A percentile compares a stretch with the other conserved stretches of the same genome.
Conservation (phyloP, 1,140 invertebrate genomes). For the Chelonus insularis region DNA sequence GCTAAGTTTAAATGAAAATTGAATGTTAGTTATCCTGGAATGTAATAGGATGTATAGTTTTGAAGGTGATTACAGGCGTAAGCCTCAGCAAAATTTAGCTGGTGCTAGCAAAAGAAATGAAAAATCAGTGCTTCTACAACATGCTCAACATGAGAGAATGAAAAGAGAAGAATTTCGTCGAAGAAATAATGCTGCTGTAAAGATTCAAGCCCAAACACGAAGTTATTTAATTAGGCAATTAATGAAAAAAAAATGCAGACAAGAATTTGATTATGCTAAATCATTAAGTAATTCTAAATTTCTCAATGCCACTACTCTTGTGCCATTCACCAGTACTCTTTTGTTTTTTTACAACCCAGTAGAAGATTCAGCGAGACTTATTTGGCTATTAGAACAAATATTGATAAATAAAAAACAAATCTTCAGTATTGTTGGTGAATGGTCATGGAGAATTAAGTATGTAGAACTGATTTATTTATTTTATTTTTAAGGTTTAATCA, state of each 20-base stretch:
- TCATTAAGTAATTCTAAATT: conserved; percentile 54
- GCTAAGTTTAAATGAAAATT: background rate
- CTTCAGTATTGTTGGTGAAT: conserved; percentile 60
- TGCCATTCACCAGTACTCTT: conserved; percentile 64
- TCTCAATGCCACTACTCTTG: conserved; percentile 60
- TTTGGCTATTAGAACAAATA: conserved; percentile 65
- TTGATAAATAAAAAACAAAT: conserved; percentile 65
- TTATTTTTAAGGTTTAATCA: too few species aligned
- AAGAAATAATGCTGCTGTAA: conserved; percentile 69
- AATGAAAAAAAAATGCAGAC: conserved; percentile 67
- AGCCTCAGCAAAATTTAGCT: conserved; percentile 86
- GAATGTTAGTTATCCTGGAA: background rate
- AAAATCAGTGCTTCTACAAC: conserved; percentile 75
- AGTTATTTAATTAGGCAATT: conserved; percentile 73
- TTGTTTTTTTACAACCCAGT: conserved; percentile 77
- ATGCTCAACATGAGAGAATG: conserved; percentile 80
- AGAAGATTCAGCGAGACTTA: conserved; percentile 71
- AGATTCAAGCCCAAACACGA: conserved; percentile 79
- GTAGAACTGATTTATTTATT: conserved; percentile 39
- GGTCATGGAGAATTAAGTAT: conserved; percentile 67
- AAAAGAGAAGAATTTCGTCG: conserved; percentile 80
- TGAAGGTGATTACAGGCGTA: conserved; percentile 86
- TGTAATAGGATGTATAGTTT: conserved; percentile 72
- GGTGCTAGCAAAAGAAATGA: conserved; percentile 80
- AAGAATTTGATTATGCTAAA: conserved; percentile 69